Evolutionary conservation across 2,797 vertebrate genomes (phyloP).

Genomic region (Lateolabrax maculatus): DNA sequence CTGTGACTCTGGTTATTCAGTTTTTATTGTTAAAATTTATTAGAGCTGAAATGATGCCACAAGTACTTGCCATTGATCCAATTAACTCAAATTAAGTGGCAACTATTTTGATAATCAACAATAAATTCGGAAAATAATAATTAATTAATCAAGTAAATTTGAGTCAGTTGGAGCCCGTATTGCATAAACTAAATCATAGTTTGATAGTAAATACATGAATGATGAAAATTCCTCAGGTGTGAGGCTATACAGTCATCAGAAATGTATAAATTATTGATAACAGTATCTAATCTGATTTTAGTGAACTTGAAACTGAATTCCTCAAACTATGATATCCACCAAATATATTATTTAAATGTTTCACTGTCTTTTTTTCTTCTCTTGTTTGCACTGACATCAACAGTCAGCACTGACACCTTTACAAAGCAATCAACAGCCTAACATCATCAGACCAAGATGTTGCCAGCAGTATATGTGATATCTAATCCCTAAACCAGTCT

Average conservation of each 20-base stretch:
- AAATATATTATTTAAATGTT: not conserved
- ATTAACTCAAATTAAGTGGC: not conserved
- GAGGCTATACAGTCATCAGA: not conserved
- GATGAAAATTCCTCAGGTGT: not conserved
- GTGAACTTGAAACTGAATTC: too few species aligned
- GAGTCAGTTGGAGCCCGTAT: too few species aligned
- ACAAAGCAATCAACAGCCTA: constrained; percentile 1
- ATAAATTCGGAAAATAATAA: too few species aligned
- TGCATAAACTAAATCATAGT: not conserved
- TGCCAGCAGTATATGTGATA: constrained; percentile 39
- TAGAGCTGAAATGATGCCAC: not conserved
- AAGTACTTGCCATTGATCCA: not conserved
- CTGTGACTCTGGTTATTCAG: not conserved
- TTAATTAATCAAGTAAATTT: too few species aligned
- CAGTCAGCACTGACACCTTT: constrained; percentile 1
- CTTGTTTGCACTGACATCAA: not conserved
- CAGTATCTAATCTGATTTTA: constrained; percentile 14
- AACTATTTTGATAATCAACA: not conserved
- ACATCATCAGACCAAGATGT: constrained; percentile 11
- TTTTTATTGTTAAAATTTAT: not conserved
- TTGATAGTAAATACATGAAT: not conserved
- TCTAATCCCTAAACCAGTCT: not conserved
- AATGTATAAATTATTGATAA: not conserved
- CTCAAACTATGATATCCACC: not conserved
- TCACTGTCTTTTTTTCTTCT: not conserved